These are phyloP conservation scores for Pygoscelis antarcticus DNA, from an alignment of 2,113 vertebrate genomes.

Conservation along the genomic window DNA sequence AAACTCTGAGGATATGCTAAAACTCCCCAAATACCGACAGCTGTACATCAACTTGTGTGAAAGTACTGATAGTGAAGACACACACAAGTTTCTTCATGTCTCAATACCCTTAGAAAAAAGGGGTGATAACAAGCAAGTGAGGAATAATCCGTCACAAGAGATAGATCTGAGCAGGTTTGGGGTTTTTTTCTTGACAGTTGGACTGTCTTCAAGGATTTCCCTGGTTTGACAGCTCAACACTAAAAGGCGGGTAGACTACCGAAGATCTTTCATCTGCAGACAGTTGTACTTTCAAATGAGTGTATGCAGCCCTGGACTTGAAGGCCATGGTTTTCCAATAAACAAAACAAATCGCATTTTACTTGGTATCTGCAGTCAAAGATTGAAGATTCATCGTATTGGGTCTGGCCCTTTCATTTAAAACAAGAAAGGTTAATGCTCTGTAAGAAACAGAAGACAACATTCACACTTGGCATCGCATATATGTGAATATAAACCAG, in stretches of 20 bases:
- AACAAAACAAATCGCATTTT: background rate
- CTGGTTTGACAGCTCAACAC: background rate
- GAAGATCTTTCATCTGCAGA: background rate
- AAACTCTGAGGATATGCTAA: background rate
- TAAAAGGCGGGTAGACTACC: background rate
- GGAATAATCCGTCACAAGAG: background rate
- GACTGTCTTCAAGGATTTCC: background rate
- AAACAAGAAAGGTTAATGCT: background rate
- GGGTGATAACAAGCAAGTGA: background rate
- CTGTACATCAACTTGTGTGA: background rate
- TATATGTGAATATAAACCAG: background rate
- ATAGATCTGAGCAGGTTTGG: background rate
- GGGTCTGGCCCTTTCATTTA: background rate
- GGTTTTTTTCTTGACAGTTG: background rate
- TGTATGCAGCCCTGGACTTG: rapidly evolving
- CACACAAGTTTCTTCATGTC: background rate
- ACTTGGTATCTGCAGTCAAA: background rate
- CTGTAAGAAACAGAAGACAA: background rate
- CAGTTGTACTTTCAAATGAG: background rate
- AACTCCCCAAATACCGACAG: background rate
- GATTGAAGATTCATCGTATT: rapidly evolving
- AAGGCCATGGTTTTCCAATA: background rate
- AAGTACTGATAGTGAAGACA: background rate
- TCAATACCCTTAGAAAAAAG: background rate
- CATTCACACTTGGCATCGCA: background rate